Percentiles rank a stretch among this genome's conserved stretches.
Evolutionary conservation across 2,888 invertebrate species (phyloP).

Genomic region (Drosophila setosimentum): DNA sequence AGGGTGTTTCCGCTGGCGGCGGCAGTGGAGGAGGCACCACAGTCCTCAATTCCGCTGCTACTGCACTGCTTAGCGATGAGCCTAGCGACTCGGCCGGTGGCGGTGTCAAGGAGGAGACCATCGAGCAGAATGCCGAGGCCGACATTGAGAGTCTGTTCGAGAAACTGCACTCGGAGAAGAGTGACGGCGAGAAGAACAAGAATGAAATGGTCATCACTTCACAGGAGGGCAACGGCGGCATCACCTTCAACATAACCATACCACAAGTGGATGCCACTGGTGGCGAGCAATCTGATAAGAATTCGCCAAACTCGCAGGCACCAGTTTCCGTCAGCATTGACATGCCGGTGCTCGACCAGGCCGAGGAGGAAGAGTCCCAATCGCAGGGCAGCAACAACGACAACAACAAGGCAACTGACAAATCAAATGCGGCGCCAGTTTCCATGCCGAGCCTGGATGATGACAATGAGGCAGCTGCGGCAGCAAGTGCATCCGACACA

Average conservation of each 20-base stretch:
- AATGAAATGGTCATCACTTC: constrained; percentile 85
- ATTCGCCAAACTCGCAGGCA: constrained; percentile 67
- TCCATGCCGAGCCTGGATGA: constrained; percentile 85
- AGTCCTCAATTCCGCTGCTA: constrained; percentile 75
- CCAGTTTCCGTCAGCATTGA: constrained; percentile 85
- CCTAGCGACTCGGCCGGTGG: constrained; percentile 46
- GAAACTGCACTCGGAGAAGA: constrained; percentile 85
- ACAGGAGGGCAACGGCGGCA: constrained; percentile 84
- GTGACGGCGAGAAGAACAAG: constrained; percentile 76
- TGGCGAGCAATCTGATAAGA: constrained; percentile 69
- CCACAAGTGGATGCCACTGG: constrained; percentile 81
- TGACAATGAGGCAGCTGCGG: constrained; percentile 82
- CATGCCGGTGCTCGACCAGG: constrained; percentile 85
- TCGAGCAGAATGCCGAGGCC: constrained; percentile 78
- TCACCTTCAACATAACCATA: constrained; percentile 85
- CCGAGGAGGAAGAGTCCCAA: constrained; percentile 82
- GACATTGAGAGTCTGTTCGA: constrained; percentile 86
- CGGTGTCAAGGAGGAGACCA: constrained; percentile 48
- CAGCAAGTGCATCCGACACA: constrained; percentile 49
- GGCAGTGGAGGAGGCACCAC: constrained; percentile 48
- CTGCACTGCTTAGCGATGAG: constrained; percentile 78
- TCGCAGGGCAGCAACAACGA: constrained; percentile 68
- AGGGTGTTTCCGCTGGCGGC: constrained; percentile 53
- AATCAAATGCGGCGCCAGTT: constrained; percentile 79
- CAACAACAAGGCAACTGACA: constrained; percentile 63